phyloP scores from a whole-genome alignment of 2,113 vertebrate species.

The Arvicanthis niloticus region DNA sequence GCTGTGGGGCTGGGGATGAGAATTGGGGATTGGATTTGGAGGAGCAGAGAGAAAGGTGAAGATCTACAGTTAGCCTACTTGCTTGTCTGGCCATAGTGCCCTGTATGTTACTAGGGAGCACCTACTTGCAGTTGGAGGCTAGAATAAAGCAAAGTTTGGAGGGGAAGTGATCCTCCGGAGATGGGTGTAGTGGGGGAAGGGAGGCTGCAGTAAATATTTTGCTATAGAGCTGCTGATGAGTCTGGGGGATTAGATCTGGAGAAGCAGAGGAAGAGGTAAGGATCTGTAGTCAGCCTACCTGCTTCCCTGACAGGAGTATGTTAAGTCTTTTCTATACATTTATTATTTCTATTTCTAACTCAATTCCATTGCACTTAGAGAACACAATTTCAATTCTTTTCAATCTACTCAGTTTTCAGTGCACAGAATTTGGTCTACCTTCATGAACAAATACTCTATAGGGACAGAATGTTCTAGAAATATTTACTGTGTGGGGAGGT shows the following conservation, averaged over 20 bases:
- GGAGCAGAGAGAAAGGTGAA: background rate
- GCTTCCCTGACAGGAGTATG: background rate
- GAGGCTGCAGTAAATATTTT: background rate
- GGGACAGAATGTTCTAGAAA: background rate
- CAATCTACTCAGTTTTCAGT: background rate
- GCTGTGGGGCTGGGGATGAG: background rate
- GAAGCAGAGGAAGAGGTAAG: background rate
- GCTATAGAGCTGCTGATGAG: background rate
- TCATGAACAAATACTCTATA: background rate
- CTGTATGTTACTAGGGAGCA: background rate
- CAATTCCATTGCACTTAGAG: background rate
- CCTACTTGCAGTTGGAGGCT: background rate
- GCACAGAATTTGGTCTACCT: background rate
- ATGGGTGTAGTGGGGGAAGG: background rate
- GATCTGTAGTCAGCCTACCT: background rate
- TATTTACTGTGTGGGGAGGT: too few relatives aligned
- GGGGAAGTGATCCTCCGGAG: background rate
- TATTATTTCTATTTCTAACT: background rate
- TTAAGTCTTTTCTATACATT: background rate
- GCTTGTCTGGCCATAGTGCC: background rate
- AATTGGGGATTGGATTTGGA: background rate
- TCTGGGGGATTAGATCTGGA: background rate
- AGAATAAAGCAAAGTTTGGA: background rate
- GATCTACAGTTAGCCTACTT: background rate
- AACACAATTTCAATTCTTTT: background rate